Evolutionary conservation across 2,113 vertebrate genomes (phyloP), one percentile per base, ranked within the genome.

Genomic region (Nicator chloris): DNA sequence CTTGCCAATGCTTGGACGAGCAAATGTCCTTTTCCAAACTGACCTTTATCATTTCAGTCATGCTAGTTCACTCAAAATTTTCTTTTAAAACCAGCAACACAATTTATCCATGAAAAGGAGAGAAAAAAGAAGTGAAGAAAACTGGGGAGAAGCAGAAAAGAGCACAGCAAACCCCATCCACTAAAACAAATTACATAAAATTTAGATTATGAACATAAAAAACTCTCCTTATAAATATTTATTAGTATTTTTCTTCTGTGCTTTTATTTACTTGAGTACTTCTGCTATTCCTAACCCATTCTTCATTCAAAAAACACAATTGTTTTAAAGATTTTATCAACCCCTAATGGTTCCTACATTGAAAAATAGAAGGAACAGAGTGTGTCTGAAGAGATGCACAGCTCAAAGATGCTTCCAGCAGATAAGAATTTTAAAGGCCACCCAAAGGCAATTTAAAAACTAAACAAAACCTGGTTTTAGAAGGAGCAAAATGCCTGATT

Each of bases 191-290:
- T 77, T 28, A 80, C 37, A 5, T 23, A 60, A 59, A 75, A 78
- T 77, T 51, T 49, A 60, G 76, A 53, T 66, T 71, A 44, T 19
- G 63, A 63, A 70, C 75, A 35, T 78, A 30, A 77, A 64, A 68
- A 33, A 9, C 8, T 4, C n/a, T 71, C 44, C 75, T 79, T 73
- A 82, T 91, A 79, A 95, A 95, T 94, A 94, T 93, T 95, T 91
- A 90, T 87, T 80, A 82, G 56, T 44, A 12, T 63, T 93, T 93
- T 79, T 54, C 66, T 49, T 76, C 85, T 7, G 3, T n/a, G 56
- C 54, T 92, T 86, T 80, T 93, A 83, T 93, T 96, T 90, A 88
- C 51, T 84, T 19, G 23, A 44, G 64, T 57, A 40, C 70, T 92
- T 83, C 27, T 39, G 50, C 24, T 86, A 33, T 69, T 87, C 57